Conservation (phyloP, 2,888 invertebrate species). For the Heteromyza rotundicornis region DNA sequence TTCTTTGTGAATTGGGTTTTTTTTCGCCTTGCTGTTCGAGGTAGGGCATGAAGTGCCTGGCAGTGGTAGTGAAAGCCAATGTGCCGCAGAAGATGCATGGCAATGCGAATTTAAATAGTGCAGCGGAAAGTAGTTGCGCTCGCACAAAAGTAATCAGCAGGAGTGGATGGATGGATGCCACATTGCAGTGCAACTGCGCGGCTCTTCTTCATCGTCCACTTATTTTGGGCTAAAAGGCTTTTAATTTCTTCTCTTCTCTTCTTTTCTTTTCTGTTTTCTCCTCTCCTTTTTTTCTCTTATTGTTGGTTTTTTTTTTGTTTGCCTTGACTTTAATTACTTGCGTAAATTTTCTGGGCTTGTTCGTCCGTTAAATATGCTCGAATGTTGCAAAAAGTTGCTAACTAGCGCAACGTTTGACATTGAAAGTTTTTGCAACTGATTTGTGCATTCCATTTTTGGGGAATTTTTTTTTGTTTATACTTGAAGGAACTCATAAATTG, state of each 20-base stretch:
- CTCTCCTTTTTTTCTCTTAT: too few relatives aligned
- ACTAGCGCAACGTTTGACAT: neutral
- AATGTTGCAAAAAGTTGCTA: neutral
- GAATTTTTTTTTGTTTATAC: neutral
- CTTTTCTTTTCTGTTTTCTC: too few relatives aligned
- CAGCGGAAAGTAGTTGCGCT: neutral
- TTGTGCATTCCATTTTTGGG: neutral
- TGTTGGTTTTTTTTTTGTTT: too few relatives aligned
- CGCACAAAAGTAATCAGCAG: neutral
- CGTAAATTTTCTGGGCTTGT: too few relatives aligned
- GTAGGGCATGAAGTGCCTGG: neutral
- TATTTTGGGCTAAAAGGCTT: neutral
- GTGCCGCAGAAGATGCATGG: slow-evolving; percentile 23
- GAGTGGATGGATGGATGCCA: neutral
- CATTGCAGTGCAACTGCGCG: neutral
- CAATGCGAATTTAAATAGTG: slow-evolving; percentile 31
- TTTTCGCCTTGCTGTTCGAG: too few relatives aligned
- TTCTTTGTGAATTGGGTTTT: neutral
- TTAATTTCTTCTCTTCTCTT: neutral
- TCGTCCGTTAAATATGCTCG: too few relatives aligned
- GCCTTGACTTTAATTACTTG: too few relatives aligned
- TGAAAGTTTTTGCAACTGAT: neutral
- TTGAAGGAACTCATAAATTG: too few relatives aligned
- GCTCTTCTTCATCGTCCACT: too few relatives aligned
- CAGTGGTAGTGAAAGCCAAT: slow-evolving; percentile 10